Evolutionary conservation across 2,113 vertebrate genomes (phyloP).

Genomic region (Willisornis vidua): DNA sequence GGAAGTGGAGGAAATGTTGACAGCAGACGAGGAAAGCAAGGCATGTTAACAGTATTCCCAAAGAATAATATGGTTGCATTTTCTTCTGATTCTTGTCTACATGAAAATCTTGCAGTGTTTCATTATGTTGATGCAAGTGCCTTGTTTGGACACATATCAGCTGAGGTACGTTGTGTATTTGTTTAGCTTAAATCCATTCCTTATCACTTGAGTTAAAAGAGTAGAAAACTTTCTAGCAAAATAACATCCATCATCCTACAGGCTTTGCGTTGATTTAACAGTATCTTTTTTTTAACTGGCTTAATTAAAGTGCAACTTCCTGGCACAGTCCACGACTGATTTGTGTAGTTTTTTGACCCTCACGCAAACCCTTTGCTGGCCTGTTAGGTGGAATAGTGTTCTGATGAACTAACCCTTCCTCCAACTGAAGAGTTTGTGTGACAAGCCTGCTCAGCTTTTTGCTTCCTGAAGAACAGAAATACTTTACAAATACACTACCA

Average conservation of each 20-base stretch:
- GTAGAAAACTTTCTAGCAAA: not conserved
- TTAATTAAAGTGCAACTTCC: slow-evolving; percentile 48
- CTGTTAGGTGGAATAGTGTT: not conserved
- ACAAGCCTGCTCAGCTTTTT: not conserved
- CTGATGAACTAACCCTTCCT: not conserved
- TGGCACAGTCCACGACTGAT: slow-evolving; percentile 12
- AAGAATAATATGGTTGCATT: not conserved
- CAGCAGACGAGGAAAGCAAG: slow-evolving; percentile 32
- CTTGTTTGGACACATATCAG: slow-evolving; percentile 9
- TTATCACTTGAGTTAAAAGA: slow-evolving; percentile 1
- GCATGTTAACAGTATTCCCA: not conserved
- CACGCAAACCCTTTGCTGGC: not conserved
- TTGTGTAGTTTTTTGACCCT: no score
- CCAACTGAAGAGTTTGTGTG: not conserved
- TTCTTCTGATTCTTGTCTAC: slow-evolving; percentile 14
- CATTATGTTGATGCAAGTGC: slow-evolving; percentile 28
- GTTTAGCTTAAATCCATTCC: slow-evolving; percentile 10
- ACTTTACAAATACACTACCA: not conserved
- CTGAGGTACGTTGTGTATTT: not conserved
- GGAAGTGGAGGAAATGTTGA: slow-evolving; percentile 35
- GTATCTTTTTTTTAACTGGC: slow-evolving; percentile 1
- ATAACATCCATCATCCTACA: slow-evolving; percentile 17
- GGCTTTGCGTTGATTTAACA: slow-evolving; percentile 4
- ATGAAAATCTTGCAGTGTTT: not conserved
- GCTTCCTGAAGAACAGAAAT: not conserved